These are phyloP conservation scores for Tenthredo amoena DNA, from an alignment of 2,888 invertebrate genomes.

Conservation along the genomic window DNA sequence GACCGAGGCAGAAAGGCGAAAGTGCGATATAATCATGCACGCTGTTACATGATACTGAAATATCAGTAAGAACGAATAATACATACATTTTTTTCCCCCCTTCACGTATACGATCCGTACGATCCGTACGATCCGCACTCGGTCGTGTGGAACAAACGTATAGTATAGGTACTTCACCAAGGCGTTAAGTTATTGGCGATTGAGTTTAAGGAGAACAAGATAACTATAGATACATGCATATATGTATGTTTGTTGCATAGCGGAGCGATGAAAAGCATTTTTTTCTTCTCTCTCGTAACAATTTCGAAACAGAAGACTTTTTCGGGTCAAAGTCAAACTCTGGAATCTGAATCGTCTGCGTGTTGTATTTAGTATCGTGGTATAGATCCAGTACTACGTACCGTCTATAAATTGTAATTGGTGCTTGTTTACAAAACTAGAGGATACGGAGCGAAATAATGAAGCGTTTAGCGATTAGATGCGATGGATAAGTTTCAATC, in stretches of 20 bases:
- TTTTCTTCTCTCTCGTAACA: background rate
- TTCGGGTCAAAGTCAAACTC: constrained; percentile 43
- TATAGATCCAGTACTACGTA: background rate
- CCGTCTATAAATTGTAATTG: background rate
- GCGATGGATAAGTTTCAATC: background rate
- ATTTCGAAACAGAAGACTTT: constrained; percentile 31
- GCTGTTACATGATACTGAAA: background rate
- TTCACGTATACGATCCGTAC: background rate
- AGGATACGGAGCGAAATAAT: background rate
- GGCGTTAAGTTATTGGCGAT: constrained; percentile 10
- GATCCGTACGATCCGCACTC: background rate
- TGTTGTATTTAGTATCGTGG: background rate
- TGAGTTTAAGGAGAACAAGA: constrained; percentile 42
- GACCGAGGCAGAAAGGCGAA: background rate
- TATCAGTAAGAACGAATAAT: background rate
- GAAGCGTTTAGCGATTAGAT: background rate
- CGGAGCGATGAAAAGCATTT: background rate
- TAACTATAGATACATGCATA: background rate
- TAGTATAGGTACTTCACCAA: background rate
- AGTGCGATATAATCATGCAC: background rate
- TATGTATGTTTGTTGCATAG: background rate
- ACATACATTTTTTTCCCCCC: background rate
- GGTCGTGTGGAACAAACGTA: background rate
- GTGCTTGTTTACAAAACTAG: background rate
- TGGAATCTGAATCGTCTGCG: background rate